Percentiles rank a stretch among this genome's conserved stretches.
phyloP scores from a whole-genome alignment of 1,140 invertebrate genomes.

The Octopus sinensis region DNA sequence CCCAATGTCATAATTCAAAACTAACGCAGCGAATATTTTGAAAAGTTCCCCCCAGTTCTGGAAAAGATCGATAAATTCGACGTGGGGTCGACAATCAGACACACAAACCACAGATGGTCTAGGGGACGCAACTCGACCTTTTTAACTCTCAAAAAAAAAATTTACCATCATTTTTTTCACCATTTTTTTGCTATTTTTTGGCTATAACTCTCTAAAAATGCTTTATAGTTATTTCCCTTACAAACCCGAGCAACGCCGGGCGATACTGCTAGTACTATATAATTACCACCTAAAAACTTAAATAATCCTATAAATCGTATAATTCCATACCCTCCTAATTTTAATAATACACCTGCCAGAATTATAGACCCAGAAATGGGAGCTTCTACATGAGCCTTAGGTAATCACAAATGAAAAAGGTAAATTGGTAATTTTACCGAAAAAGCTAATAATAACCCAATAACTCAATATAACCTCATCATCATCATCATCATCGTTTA shows the following conservation, averaged over 20 bases:
- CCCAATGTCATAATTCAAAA: no score
- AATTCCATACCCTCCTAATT: conserved; percentile 68
- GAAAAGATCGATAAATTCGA: no score
- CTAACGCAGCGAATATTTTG: no score
- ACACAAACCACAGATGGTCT: no score
- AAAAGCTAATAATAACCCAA: conserved; percentile 62
- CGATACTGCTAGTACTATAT: conserved; percentile 65
- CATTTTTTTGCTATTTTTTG: no score
- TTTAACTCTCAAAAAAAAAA: no score
- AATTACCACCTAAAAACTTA: conserved; percentile 65
- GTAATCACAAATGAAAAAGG: conserved; percentile 70
- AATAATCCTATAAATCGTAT: conserved; percentile 60
- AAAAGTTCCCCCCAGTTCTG: no score
- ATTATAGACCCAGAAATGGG: conserved; percentile 70
- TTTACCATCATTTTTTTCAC: no score
- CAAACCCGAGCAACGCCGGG: conserved; percentile 67
- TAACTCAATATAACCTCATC: conserved; percentile 53
- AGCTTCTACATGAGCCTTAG: conserved; percentile 72
- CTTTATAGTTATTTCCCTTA: conserved; percentile 60
- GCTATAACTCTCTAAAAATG: conserved; percentile 58
- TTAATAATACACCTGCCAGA: conserved; percentile 70
- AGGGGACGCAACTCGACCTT: no score
- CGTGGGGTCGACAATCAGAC: no score
- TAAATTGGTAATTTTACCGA: conserved; percentile 71
- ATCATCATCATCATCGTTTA: conserved; percentile 52